These are phyloP conservation scores for Colletes gigas DNA, from an alignment of 1,140 invertebrate genomes.

Conservation along the genomic window DNA sequence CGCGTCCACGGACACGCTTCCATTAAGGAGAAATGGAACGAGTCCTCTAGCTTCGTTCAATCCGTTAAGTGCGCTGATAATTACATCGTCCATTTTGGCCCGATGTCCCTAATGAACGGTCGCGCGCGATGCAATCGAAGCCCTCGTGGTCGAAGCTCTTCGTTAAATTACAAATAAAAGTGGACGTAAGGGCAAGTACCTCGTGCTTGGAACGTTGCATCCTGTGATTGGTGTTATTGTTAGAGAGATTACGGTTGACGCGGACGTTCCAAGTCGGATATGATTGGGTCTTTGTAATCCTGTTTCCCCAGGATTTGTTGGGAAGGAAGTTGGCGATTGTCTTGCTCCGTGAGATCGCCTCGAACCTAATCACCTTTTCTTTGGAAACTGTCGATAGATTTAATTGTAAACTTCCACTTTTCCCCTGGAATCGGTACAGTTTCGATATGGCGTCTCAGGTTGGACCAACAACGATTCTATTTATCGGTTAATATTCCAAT, in stretches of 20 bases:
- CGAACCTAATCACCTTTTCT: background rate
- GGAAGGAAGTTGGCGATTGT: background rate
- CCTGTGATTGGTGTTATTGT: background rate
- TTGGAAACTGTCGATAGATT: background rate
- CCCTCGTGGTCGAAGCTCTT: background rate
- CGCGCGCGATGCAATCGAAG: background rate
- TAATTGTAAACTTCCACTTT: no score
- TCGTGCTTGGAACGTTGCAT: background rate
- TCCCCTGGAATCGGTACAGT: no score
- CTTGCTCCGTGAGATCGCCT: background rate
- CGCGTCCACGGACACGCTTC: constrained; percentile 1
- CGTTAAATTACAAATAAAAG: constrained; percentile 26
- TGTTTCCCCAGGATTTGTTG: background rate
- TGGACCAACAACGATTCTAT: no score
- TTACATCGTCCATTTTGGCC: constrained; percentile 20
- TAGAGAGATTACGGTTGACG: background rate
- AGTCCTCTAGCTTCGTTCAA: constrained; percentile 15
- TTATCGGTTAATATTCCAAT: background rate
- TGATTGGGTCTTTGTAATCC: background rate
- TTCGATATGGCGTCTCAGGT: no score
- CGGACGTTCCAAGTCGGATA: background rate
- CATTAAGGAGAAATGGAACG: constrained; percentile 36
- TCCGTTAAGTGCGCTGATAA: constrained; percentile 39
- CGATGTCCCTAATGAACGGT: constrained; percentile 11
- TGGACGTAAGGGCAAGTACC: background rate